Base-by-base conservation (phyloP, 2,797 vertebrate species). In the Neosalanx taihuensis region DNA sequence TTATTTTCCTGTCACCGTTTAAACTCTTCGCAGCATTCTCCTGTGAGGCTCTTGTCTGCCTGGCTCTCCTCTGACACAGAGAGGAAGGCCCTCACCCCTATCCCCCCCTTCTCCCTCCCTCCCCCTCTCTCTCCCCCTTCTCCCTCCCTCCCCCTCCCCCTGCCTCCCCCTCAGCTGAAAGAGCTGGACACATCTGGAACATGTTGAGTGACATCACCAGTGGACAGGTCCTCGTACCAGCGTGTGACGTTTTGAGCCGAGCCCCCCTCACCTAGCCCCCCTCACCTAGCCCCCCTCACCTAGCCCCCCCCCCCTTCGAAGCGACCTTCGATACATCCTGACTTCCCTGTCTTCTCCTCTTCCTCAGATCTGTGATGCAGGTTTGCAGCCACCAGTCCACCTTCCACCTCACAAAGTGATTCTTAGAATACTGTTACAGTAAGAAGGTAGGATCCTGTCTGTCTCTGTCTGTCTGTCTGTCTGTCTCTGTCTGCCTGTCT, bases 181-280 rank as follows among this genome's bases (percentile, higher is more conserved):
- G 76, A 84, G 72, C 68, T 4, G 72, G 49, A 76, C 75, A 90
- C 92, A 92, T 92, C 90, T 92, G 92, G 91, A 92, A 91, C 86
- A 70, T 79, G 85, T 93, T 91, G 87, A 85, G 88, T 91, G 90
- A 91, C 88, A 89, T 91, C 85, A 89, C 83, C 76, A 77, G 85
- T 75, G 76, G 85, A 91, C 90, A 90, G 88, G 87, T 86, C 89
- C 83, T 83, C 79, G 77, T 89, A 86, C 72, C 88, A 84, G 88
- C 79, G 79, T 89, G 86, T 76, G 74, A 83, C 77, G 73, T 73
- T 78, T 12, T 81, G 72, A 64, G 79, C 87, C 83, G 62, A 69
- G 64, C 53, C 62, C 5, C 73, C 75, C 46, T 26, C 70, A 73
- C 64, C 71, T 61, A 69, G 46, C 23, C 57, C 63, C 70, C 41